Percentiles rank a stretch among this genome's conserved stretches.
Evolutionary conservation across 1,140 invertebrate species (phyloP).

Genomic region (Tetramorium simillimum): DNA sequence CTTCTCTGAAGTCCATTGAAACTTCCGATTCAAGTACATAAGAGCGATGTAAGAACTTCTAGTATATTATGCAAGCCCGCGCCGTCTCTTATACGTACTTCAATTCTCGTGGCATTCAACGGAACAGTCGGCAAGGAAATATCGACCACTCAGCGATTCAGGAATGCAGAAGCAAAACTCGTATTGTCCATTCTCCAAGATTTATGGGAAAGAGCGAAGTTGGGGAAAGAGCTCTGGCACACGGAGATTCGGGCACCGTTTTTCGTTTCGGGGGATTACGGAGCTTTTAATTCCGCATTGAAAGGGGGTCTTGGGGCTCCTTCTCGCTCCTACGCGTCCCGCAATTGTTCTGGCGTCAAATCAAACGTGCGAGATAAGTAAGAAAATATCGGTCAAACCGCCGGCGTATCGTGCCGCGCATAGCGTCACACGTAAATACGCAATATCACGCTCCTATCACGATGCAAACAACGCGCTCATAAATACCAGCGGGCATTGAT

Average conservation of each 20-base stretch:
- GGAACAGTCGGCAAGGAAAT: slow-evolving; percentile 3
- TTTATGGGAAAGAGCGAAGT: neutral
- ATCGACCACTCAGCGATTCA: slow-evolving; percentile 10
- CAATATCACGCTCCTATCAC: slow-evolving; percentile 26
- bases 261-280: neutral
- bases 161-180: slow-evolving; percentile 21
- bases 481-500: slow-evolving; percentile 57
- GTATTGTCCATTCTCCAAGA: neutral
- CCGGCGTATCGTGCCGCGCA: neutral
- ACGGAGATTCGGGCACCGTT: neutral
- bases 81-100: neutral
- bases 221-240: neutral
- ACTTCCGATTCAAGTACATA: neutral
- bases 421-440: slow-evolving; percentile 19
- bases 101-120: neutral
- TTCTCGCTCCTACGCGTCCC: neutral
- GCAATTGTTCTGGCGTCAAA: neutral
- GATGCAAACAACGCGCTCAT: slow-evolving; percentile 34
- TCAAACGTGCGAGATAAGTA: neutral
- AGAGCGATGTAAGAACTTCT: slow-evolving; percentile 5
- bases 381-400: neutral
- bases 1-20: neutral
- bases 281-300: neutral
- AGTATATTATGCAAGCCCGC: neutral
- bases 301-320: neutral